These are phyloP conservation scores for Quiscalus mexicanus DNA, from an alignment of 2,113 vertebrate genomes.

Conservation along the genomic window DNA sequence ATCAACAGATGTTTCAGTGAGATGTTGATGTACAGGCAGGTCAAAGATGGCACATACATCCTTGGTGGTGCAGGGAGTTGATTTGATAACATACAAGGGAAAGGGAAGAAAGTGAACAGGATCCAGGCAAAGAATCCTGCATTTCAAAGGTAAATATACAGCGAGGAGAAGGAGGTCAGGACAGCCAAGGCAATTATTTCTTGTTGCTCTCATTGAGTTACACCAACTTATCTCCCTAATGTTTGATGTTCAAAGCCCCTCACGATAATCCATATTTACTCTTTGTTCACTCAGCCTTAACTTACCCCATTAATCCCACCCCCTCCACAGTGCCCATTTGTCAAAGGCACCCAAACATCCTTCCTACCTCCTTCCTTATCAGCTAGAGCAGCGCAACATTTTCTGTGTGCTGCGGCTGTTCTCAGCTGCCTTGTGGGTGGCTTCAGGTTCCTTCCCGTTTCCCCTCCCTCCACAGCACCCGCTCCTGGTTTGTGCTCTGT, in stretches of 20 bases:
- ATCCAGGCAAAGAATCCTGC: neutral
- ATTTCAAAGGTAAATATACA: neutral
- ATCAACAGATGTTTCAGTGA: neutral
- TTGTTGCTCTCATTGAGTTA: neutral
- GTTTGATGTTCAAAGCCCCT: neutral
- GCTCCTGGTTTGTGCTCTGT: neutral
- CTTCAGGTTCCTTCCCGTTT: neutral
- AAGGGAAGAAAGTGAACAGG: neutral
- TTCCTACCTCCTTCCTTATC: neutral
- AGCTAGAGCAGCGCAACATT: neutral
- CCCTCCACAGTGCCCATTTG: neutral
- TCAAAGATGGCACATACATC: neutral
- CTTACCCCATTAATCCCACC: neutral
- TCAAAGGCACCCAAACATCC: neutral
- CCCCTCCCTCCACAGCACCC: neutral
- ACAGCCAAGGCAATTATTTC: neutral
- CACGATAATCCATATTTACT: neutral
- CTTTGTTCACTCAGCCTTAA: neutral
- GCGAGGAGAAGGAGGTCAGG: neutral
- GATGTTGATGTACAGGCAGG: neutral
- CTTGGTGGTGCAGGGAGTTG: neutral
- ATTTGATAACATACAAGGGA: neutral
- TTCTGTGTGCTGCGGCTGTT: accelerated
- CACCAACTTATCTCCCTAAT: neutral
- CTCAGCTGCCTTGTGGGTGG: neutral